Evolutionary conservation across 2,888 invertebrate species (phyloP), one percentile per base, ranked within the genome.

Genomic region (Pyralis farinalis): DNA sequence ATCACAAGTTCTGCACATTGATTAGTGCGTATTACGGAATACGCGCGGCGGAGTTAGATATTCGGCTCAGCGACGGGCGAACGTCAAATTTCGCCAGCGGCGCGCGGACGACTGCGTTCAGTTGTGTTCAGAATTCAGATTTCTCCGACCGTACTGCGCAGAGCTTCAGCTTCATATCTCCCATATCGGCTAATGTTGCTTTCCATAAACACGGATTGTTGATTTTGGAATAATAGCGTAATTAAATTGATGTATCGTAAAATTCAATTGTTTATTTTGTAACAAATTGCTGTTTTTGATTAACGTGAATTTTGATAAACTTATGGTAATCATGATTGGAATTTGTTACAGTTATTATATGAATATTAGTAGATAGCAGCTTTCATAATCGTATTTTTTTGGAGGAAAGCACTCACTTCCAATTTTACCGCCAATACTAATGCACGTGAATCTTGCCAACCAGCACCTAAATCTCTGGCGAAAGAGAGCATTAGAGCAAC

Each of bases 21-120:
- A 28, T 32, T 37, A 10, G 6, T 22, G 25, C 16, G 16, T 10
- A 30, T 20, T 29, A 21, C 28, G 12, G 20, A 11, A 30, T 11
- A 22, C 28, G 41, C 28, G 10, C 7, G 27, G 10, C 30, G 20
- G 16, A 16, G 12, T 41, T 34, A 33, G 39, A 47, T 3, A 25
- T 25, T 25, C 29, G 34, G 32, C 12, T 16, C 16, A 16, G n/a
- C n/a, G n/a, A n/a, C 4, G 16, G 4, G 4, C 16, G 16, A 53
- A 42, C 66, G 57, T 40, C 46, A 40, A 12, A 3, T 5, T 10
- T 28, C 36, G 32, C 12, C 51, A 49, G 46, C 40, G 47, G 57
- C 63, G 51, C 63, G 66, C 63, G 62, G 55, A 57, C 65, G 62
- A 77, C 76, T 76, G 69, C 54, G 43, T 51, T 56, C 45, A 54